Evolutionary conservation across 1,140 invertebrate genomes (phyloP).

Genomic region (Olivierus martensii): DNA sequence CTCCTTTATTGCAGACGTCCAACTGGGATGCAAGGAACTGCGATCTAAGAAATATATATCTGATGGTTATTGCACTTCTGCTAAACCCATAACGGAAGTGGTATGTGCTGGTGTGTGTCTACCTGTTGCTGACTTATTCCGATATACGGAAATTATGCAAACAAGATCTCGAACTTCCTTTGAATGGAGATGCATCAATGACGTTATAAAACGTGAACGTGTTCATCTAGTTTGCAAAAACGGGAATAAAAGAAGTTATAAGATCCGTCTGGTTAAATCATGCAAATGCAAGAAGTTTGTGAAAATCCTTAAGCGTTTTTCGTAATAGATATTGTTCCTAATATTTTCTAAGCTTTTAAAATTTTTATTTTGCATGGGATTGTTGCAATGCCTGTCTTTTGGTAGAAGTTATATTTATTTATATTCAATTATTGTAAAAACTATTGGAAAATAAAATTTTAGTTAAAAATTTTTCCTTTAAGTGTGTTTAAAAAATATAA

Average conservation of each 20-base stretch:
- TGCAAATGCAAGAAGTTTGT: conserved; percentile 19
- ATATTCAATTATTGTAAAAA: no score
- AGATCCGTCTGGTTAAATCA: conserved; percentile 24
- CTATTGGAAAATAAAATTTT: no score
- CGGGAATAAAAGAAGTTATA: conserved; percentile 24
- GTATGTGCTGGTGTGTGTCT: conserved; percentile 29
- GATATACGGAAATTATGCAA: conserved; percentile 29
- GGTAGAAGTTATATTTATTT: no score
- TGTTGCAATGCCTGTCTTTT: no score
- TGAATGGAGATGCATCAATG: conserved; percentile 28
- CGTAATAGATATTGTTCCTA: no score
- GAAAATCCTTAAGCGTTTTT: no score
- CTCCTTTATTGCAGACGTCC: conserved; percentile 26
- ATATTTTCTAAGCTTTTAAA: no score
- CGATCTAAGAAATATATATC: conserved; percentile 28
- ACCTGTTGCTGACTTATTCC: conserved; percentile 26
- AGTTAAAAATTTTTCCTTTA: no score
- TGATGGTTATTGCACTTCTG: conserved; percentile 30
- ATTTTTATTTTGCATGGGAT: no score
- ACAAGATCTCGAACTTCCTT: conserved; percentile 22
- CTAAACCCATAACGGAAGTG: conserved; percentile 28
- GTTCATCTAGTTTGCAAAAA: conserved; percentile 27
- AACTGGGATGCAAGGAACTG: conserved; percentile 27
- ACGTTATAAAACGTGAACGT: conserved; percentile 21
- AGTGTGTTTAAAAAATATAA: no score